Base-by-base conservation (phyloP, 2,888 invertebrate genomes). In the Phalera bucephala region DNA sequence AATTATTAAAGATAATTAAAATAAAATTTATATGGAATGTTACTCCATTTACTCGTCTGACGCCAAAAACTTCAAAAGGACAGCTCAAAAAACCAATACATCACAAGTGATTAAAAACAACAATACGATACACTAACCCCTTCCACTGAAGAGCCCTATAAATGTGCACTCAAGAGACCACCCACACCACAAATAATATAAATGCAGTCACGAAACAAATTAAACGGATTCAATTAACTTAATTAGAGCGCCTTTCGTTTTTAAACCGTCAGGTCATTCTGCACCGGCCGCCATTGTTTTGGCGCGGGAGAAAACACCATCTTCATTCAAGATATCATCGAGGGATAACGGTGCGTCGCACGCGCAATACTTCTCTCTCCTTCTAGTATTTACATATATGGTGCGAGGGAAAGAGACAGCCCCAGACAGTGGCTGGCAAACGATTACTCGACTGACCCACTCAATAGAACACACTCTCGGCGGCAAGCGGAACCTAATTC, bases 371-470 rank as follows among this genome's bases (percentile, higher is more conserved):
- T 25, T 60, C 11, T 19, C 26, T 72, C 80, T 42, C 61, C 35
- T 43, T 79, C 76, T 2, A 29, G 33, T 71, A 2, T 22, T 20
- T 26, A 3, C 0, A 9, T 17, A 17, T 10, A 9, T 6, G 0
- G 0, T 8, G 28, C 14, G 56, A 15, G 33, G 46, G 73, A 81
- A 31, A 53, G 74, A 58, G 80, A 82, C 44, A 40, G 64, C 19
- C 17, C 65, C 71, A 72, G 77, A 76, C 80, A 74, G 69, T 75
- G 72, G 75, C 76, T 75, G 68, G 80, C 79, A 78, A 81, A 73
- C 78, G 72, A 84, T 86, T 86, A 88, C 86, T 88, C 88, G 89
- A 89, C 80, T 90, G 90, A 90, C 90, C 90, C 87, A 90, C 88
- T 89, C 85, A 79, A 73, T 55, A 64, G 77, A 72, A 79, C 83